Conservation (phyloP, 1,140 invertebrate genomes). For the Rhysida immarginata region DNA sequence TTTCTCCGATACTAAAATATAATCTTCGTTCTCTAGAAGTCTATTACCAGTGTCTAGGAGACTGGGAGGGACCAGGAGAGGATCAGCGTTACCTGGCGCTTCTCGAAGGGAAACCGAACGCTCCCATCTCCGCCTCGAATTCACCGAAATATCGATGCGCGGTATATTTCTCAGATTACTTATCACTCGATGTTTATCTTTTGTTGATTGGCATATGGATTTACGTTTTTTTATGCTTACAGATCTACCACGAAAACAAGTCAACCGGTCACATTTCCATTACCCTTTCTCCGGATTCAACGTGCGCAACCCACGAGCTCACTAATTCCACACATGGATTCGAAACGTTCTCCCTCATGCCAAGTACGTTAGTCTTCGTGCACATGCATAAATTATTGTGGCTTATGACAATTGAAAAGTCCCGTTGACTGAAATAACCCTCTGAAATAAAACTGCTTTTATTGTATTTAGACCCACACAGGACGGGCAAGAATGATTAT, state of each 20-base stretch:
- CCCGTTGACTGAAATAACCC: too few relatives aligned
- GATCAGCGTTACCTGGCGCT: constrained; percentile 43
- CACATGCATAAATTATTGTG: too few relatives aligned
- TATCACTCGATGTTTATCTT: background rate
- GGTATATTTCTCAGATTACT: constrained; percentile 32
- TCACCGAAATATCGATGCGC: constrained; percentile 49
- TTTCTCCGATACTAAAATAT: constrained; percentile 1
- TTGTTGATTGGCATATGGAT: background rate
- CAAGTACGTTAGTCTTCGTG: constrained; percentile 20
- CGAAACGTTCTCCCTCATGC: constrained; percentile 40
- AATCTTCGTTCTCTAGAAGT: constrained; percentile 32
- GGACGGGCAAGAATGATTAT: too few relatives aligned
- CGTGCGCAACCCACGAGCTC: constrained; percentile 41
- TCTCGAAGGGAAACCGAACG: constrained; percentile 36
- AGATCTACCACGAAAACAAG: constrained; percentile 43
- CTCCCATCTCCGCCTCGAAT: constrained; percentile 23
- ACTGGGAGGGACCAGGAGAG: constrained; percentile 41
- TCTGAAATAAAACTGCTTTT: too few relatives aligned
- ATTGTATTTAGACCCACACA: too few relatives aligned
- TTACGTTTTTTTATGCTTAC: constrained; percentile 18
- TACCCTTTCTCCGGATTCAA: constrained; percentile 50
- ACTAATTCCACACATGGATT: constrained; percentile 41
- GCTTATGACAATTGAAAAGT: too few relatives aligned
- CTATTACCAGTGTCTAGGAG: constrained; percentile 48
- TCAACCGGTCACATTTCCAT: constrained; percentile 40